Evolutionary conservation across 2,113 vertebrate genomes (phyloP).

Genomic region (Charadrius vociferus): DNA sequence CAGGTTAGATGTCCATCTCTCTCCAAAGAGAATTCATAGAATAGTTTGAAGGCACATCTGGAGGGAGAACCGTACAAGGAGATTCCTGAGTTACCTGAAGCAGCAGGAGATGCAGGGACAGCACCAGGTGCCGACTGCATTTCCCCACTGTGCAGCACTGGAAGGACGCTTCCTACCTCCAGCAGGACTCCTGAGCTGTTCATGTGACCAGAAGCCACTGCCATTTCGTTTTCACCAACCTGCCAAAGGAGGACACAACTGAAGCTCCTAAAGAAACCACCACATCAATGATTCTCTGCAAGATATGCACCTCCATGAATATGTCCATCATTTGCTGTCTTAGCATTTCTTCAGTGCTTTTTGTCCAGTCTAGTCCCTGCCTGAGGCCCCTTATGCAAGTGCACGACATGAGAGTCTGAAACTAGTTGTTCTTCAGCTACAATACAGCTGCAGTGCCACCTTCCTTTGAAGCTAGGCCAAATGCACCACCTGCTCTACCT

Average conservation of each 20-base stretch:
- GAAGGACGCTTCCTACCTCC: constrained; percentile 86
- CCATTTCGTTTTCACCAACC: constrained; percentile 80
- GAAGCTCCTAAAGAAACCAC: constrained; percentile 29
- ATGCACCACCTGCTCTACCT: background rate
- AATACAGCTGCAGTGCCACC: background rate
- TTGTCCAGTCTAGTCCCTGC: background rate
- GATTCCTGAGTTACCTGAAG: constrained; percentile 78
- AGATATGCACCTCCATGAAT: background rate
- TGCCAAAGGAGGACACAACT: constrained; percentile 73
- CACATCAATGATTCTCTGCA: constrained; percentile 6
- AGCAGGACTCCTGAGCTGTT: constrained; percentile 82
- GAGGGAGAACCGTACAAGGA: background rate
- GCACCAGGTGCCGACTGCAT: constrained; percentile 81
- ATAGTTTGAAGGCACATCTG: background rate
- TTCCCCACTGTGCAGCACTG: constrained; percentile 86
- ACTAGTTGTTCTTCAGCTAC: background rate
- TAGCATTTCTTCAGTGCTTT: background rate
- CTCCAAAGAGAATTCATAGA: background rate
- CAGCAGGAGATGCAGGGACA: constrained; percentile 86
- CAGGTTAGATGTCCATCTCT: background rate
- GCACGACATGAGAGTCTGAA: background rate
- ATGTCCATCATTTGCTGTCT: background rate
- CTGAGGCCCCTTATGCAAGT: background rate
- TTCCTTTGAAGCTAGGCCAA: background rate
- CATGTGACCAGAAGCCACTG: constrained; percentile 77